Evolutionary conservation across 1,140 invertebrate species (phyloP).

Genomic region (Saxidomus purpurata): DNA sequence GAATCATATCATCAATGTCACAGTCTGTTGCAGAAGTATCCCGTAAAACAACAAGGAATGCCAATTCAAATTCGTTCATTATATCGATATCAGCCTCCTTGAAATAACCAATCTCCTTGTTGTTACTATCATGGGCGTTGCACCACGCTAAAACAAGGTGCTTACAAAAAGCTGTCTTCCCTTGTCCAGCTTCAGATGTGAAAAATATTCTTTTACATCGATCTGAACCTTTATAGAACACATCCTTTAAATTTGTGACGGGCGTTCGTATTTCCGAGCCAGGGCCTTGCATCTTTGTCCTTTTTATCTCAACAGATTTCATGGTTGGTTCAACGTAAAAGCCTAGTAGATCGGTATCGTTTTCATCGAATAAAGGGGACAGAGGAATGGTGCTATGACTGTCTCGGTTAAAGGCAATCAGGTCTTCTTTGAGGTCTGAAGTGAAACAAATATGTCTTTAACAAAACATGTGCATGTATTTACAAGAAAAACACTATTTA

Average conservation of each 20-base stretch:
- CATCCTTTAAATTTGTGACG: background rate
- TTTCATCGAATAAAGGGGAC: background rate
- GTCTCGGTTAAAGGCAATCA: background rate
- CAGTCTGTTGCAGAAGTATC: constrained; percentile 1
- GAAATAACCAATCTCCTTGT: too few relatives aligned
- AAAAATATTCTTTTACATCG: constrained; percentile 10
- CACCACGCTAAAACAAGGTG: background rate
- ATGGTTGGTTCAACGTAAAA: constrained; percentile 3
- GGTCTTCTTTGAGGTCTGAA: background rate
- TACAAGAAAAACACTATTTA: too few relatives aligned
- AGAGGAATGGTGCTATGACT: background rate
- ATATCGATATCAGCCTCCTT: background rate
- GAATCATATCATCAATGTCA: constrained; percentile 1
- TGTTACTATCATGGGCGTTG: background rate
- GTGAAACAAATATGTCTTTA: too few relatives aligned
- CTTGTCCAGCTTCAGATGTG: constrained; percentile 5
- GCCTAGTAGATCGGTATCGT: background rate
- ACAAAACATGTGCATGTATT: too few relatives aligned
- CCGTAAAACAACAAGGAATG: background rate
- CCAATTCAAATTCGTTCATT: background rate
- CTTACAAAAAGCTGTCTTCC: constrained; percentile 13
- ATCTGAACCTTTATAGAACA: background rate
- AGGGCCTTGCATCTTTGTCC: background rate
- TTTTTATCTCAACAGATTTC: background rate
- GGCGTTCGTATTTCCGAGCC: background rate